A percentile compares a stretch with the other conserved stretches of the same genome.
Conservation (phyloP, 92 coral and sea anemone species). For the Porites rus region DNA sequence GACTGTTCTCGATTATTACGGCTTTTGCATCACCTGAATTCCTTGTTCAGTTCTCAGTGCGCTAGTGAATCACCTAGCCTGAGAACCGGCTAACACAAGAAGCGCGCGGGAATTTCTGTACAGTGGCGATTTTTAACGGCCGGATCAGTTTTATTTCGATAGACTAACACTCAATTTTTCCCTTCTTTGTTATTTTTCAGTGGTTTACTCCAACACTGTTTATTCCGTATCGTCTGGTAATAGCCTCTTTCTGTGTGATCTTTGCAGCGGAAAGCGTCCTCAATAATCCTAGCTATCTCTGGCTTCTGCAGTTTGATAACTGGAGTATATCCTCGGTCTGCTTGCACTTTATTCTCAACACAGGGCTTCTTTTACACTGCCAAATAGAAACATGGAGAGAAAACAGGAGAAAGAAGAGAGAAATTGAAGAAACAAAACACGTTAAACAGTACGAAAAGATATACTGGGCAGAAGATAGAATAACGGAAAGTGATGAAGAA, state of each 20-base stretch:
- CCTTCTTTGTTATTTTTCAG: slow-evolving; percentile 11
- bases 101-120: no score
- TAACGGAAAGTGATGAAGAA: background rate
- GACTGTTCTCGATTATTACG: no score
- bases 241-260: slow-evolving; percentile 32
- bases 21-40: no score
- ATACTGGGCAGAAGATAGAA: background rate
- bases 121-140: background rate
- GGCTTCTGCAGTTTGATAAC: slow-evolving; percentile 37
- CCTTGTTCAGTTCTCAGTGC: no score
- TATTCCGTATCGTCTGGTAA: slow-evolving; percentile 30
- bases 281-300: background rate
- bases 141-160: background rate
- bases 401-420: background rate
- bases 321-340: slow-evolving; percentile 12
- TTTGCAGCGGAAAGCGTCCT: slow-evolving; percentile 26
- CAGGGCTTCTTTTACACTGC: slow-evolving; percentile 14
- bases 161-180: background rate
- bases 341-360: slow-evolving; percentile 16
- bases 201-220: slow-evolving; percentile 48
- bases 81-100: no score
- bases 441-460: background rate
- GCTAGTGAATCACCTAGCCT: no score
- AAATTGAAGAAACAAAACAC: background rate
- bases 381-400: background rate